Conservation (phyloP, 92 coral and sea anemone genomes). For the Palythoa grandiflora region DNA sequence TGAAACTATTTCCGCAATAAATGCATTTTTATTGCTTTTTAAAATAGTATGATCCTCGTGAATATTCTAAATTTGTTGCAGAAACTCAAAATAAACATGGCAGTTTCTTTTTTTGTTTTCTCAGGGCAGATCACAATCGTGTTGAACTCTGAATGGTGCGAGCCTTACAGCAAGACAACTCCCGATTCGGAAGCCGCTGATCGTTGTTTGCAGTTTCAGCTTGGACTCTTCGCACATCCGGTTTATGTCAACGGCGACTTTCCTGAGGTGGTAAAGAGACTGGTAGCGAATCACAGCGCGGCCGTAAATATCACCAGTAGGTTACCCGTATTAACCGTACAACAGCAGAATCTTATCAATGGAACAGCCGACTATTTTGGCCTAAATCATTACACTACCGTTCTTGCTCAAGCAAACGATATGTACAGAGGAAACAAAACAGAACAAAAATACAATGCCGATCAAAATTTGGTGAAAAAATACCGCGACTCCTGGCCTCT, state of each 20-base stretch:
- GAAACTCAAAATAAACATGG: no score
- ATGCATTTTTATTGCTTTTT: no score
- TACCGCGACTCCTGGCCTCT: slow-evolving; percentile 63
- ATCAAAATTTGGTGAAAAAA: slow-evolving; percentile 56
- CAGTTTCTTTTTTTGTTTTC: background rate
- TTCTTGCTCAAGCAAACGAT: slow-evolving; percentile 50
- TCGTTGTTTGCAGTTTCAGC: slow-evolving; percentile 72
- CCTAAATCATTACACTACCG: slow-evolving; percentile 73
- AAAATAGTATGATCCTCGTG: no score
- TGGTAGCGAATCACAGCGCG: slow-evolving; percentile 70
- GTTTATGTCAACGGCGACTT: slow-evolving; percentile 83
- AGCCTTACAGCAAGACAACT: slow-evolving; percentile 54
- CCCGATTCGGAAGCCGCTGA: slow-evolving; percentile 73
- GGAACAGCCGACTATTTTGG: slow-evolving; percentile 83
- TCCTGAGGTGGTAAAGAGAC: slow-evolving; percentile 75
- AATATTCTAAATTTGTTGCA: no score
- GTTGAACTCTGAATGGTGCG: slow-evolving; percentile 74
- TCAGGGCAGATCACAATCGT: slow-evolving; percentile 64
- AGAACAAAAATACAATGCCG: slow-evolving; percentile 46
- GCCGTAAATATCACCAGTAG: slow-evolving; percentile 65
- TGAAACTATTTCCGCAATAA: no score
- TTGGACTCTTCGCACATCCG: slow-evolving; percentile 84
- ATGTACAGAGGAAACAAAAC: slow-evolving; percentile 33
- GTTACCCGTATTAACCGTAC: slow-evolving; percentile 72
- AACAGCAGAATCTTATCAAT: slow-evolving; percentile 68